Evolutionary conservation across 2,888 invertebrate species (phyloP), one percentile per base, ranked within the genome.

Genomic region (Iphiclides podalirius): DNA sequence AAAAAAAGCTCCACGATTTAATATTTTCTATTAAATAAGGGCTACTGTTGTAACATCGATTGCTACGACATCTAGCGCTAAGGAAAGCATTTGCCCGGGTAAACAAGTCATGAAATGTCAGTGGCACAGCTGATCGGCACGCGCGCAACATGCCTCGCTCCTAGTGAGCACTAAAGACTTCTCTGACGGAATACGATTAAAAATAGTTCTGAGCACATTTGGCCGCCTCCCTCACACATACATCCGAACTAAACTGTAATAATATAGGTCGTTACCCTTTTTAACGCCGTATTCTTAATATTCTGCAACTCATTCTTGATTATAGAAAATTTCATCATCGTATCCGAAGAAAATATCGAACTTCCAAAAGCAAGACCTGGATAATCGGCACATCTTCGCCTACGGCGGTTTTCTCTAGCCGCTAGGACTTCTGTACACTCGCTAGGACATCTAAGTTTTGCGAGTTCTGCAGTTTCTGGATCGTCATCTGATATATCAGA

Each of bases 221-320:
- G 79, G 84, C 84, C 77, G 70, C 78, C 76, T 72, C 64, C 66
- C 69, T 53, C 62, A 61, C 61, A 73, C 79, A 59, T 78, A 76
- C 79, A 74, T 75, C 59, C 66, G 55, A 69, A 70, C 67, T 69
- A 57, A 70, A 70, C 63, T 68, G 65, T 71, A 93, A 82, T 83
- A 84, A 75, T 67, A 64, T 67, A 82, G 94, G 76, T 82, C 83
- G 67, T 92, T 94, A 98, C 98, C 97, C 97, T 93, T 92, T 96
- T 97, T 64, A 98, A 91, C 81, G 98, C 97, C 80, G 96, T 96
- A 82, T 96, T 95, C 93, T 96, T 96, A 80, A 98, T 97, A 90
- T 98, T 98, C 90, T 98, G 97, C 78, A 98, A 92, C 90, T 98
- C 98, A 83, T 98, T 98, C 80, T 94, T 94, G 78, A 98, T 98